A percentile compares a stretch with the other conserved stretches of the same genome.
Evolutionary conservation across 1,140 invertebrate species (phyloP).

Genomic region (Zophobas atratus): DNA sequence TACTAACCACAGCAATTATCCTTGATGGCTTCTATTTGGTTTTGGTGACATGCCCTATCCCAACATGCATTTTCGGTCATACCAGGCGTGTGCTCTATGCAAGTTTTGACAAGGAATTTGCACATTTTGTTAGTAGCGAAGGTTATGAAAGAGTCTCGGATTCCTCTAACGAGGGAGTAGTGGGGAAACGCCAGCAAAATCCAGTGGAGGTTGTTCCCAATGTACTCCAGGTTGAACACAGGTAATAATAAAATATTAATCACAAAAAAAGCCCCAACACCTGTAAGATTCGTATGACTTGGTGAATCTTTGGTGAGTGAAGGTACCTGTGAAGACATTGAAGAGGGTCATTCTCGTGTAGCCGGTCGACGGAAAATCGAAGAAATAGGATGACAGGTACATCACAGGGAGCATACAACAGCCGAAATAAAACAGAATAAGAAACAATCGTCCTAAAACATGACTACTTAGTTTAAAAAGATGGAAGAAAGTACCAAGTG

Average conservation of each 20-base stretch:
- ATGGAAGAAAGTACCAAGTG: constrained; percentile 49
- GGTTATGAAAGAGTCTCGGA: constrained; percentile 55
- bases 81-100: constrained; percentile 14
- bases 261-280: constrained; percentile 70
- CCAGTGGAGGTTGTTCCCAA: constrained; percentile 75
- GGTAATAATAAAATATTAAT: constrained; percentile 56
- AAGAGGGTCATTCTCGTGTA: constrained; percentile 79
- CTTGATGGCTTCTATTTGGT: constrained; percentile 1
- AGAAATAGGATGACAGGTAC: constrained; percentile 76
- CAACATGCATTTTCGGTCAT: constrained; percentile 14
- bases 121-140: constrained; percentile 55
- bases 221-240: constrained; percentile 71
- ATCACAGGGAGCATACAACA: constrained; percentile 71
- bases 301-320: neutral
- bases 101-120: constrained; percentile 41
- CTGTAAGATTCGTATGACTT: constrained; percentile 66
- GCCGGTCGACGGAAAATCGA: constrained; percentile 78
- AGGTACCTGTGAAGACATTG: constrained; percentile 78
- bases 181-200: constrained; percentile 81
- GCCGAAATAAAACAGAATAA: constrained; percentile 67
- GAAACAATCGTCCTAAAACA: constrained; percentile 62
- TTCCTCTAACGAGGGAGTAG: constrained; percentile 74
- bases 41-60: constrained; percentile 36
- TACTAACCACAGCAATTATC: constrained; percentile 44
- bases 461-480: constrained; percentile 21